Percentiles rank a stretch among this genome's conserved stretches.
Conservation (phyloP, 2,113 vertebrate species). For the Petaurus breviceps region DNA sequence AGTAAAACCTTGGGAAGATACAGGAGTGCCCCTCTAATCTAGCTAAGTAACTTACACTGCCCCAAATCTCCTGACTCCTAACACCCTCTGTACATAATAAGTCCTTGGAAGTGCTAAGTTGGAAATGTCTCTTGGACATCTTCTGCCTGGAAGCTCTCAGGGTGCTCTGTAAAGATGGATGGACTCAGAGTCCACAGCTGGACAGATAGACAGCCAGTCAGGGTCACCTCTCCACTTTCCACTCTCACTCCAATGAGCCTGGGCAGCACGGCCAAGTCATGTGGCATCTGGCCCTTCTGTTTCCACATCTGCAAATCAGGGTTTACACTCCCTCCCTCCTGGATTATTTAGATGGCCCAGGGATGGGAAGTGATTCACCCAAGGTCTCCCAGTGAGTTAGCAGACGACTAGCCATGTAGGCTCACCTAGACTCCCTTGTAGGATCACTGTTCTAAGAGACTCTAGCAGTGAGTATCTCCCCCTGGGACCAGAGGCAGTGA, state of each 20-base stretch:
- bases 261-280: not conserved
- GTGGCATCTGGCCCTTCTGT: not conserved
- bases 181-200: not conserved
- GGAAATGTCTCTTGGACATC: not conserved
- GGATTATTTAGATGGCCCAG: not conserved
- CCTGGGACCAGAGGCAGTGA: not conserved
- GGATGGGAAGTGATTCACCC: not conserved
- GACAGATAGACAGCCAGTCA: not conserved
- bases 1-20: not conserved
- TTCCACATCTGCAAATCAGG: not conserved
- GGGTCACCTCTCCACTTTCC: not conserved
- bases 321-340: not conserved
- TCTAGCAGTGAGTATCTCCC: too few relatives aligned
- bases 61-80: not conserved
- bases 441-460: not conserved
- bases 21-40: not conserved
- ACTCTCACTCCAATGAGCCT: not conserved
- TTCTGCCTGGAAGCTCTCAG: not conserved
- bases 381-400: not conserved
- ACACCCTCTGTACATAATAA: too few relatives aligned
- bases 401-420: rapidly evolving
- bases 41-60: not conserved
- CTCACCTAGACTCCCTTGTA: not conserved
- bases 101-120: not conserved
- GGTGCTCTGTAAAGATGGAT: not conserved